Conservation (phyloP, 2,888 invertebrate species). For the Heteromyza rotundicornis region DNA sequence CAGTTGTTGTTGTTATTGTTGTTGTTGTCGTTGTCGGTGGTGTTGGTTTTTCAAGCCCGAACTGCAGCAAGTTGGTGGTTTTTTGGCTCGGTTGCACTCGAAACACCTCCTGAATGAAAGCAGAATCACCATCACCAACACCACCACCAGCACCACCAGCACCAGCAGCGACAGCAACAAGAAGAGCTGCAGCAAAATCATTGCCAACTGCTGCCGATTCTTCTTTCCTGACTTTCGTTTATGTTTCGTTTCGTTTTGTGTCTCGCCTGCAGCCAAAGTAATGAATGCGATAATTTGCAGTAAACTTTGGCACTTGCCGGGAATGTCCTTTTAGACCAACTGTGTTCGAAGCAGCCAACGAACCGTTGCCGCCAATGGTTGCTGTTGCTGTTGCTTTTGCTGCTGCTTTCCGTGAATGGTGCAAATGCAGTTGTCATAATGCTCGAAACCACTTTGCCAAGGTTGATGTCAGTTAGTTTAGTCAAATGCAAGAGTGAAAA, state of each 20-base stretch:
- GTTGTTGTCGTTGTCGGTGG: too few relatives aligned
- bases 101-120: background rate
- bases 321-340: background rate
- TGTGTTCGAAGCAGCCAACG: too few relatives aligned
- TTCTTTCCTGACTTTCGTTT: background rate
- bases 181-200: background rate
- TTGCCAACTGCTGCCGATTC: background rate
- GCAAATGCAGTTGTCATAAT: too few relatives aligned
- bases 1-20: background rate
- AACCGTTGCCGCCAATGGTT: too few relatives aligned
- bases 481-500: too few relatives aligned
- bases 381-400: too few relatives aligned
- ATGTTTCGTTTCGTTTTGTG: background rate
- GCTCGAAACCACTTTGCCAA: too few relatives aligned
- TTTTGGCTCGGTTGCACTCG: background rate
- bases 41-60: background rate
- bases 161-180: background rate
- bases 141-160: background rate
- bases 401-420: too few relatives aligned
- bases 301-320: slow-evolving; percentile 53
- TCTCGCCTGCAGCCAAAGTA: slow-evolving; percentile 6
- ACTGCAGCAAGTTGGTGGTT: background rate
- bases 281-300: slow-evolving; percentile 48
- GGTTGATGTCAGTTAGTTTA: too few relatives aligned
- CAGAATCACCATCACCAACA: background rate